Evolutionary conservation across 2,113 vertebrate species (phyloP).

Genomic region (Sylvia atricapilla): DNA sequence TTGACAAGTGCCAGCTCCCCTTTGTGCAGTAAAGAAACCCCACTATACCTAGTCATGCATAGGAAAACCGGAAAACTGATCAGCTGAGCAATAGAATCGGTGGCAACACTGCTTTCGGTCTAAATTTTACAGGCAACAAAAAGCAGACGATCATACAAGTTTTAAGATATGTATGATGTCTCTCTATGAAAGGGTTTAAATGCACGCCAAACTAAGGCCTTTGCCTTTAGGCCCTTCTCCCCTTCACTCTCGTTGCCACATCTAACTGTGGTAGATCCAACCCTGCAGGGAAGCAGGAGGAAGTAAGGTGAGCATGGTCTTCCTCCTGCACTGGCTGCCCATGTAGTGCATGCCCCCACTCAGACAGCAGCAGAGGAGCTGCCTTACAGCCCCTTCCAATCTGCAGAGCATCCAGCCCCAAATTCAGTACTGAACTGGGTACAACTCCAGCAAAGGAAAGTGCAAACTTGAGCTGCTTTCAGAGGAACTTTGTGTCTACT

Average conservation of each 20-base stretch:
- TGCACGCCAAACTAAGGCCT: not conserved
- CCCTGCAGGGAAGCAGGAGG: not conserved
- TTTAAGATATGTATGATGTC: not conserved
- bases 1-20: not conserved
- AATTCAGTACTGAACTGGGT: not conserved
- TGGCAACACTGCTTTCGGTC: not conserved
- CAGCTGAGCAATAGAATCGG: not conserved
- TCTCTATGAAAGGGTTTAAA: not conserved
- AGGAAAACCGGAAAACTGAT: not conserved
- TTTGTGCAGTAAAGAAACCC: not conserved
- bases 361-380: not conserved
- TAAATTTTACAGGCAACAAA: not conserved
- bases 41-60: not conserved
- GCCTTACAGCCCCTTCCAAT: not conserved
- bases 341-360: fast-evolving
- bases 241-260: not conserved
- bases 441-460: not conserved
- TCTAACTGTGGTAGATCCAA: not conserved
- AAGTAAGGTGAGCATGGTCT: not conserved
- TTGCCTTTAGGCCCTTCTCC: not conserved
- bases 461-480: not conserved
- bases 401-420: not conserved
- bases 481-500: not conserved
- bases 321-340: not conserved
- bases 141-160: not conserved